Evolutionary conservation across 64 coral and sea anemone species (phyloP), one percentile per base, ranked within the genome.

Genomic region (Montipora foliosa): DNA sequence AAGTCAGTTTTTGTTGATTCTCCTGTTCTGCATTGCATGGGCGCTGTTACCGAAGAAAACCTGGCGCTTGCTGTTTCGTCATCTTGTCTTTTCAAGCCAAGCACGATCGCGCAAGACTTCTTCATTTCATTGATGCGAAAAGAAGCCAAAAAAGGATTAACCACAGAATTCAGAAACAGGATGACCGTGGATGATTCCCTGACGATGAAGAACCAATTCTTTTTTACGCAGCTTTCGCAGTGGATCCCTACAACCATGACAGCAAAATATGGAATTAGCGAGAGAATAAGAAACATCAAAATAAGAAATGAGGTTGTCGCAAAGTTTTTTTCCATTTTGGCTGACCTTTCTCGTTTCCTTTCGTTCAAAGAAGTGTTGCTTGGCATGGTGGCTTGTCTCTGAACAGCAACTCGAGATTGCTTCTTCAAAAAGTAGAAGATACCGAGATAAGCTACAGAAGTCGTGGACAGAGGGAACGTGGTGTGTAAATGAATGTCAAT

Each of bases 401-500:
- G 20, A 12, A 82, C 20, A 15, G 20, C 52, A 16, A 82, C 57
- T 13, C 80, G 80, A 0, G 80, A 60, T 13, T 59, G 53, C 12
- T 64, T 82, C 20, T 9, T 60, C 22, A 82, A 82, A 62, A 44
- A n/a, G 14, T 16, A 46, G 29, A 82, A 82, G 60, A 82, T 82
- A 8, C 22, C 52, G n/a, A 82, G 2, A 14, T 82, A 64, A 0
- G 19, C n/a, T 45, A 82, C 37, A 64, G 21, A 62, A 22, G 80
- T 64, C 14, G 57, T 64, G 11, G 8, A 16, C 15, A 82, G 80
- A 16, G 80, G 80, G 64, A 82, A 62, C 22, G 80, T 82, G 0
- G 58, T 64, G 80, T 82, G 53, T 24, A 82, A 66, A 62, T 82
- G 80, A 16, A 60, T 22, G 14, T 82, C 80, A 62, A 82, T 82